phyloP scores from a whole-genome alignment of 2,888 invertebrate species.

The Drosophila paucipuncta region DNA sequence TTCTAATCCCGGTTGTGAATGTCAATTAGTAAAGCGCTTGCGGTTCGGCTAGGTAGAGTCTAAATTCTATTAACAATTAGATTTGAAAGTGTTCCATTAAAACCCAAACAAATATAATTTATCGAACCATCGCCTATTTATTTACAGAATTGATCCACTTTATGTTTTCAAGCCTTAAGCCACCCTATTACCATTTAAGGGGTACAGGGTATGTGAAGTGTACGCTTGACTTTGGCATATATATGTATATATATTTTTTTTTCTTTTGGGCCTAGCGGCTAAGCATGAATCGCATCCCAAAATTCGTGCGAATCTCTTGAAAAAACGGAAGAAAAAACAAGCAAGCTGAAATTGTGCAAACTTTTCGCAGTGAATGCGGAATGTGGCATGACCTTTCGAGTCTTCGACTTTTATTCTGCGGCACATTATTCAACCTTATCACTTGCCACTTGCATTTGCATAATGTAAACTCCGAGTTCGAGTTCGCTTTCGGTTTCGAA shows the following conservation, averaged over 20 bases:
- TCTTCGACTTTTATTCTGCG: not conserved
- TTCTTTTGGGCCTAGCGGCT: conserved; percentile 5
- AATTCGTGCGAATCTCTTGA: conserved; percentile 44
- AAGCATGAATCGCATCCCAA: conserved; percentile 15
- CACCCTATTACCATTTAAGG: not conserved
- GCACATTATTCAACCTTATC: conserved; percentile 30
- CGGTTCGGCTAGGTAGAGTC: not conserved
- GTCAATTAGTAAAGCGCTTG: not conserved
- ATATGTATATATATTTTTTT: not conserved
- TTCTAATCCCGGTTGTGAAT: not conserved
- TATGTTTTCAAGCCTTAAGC: not conserved
- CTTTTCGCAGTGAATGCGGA: conserved; percentile 41
- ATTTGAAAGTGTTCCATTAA: not conserved
- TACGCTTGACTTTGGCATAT: not conserved
- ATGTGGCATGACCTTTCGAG: conserved; percentile 46
- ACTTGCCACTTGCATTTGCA: conserved; percentile 32
- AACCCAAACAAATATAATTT: not conserved
- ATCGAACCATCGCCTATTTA: not conserved
- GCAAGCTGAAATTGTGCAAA: conserved; percentile 38
- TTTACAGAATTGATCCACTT: not conserved
- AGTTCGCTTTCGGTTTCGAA: conserved; percentile 11
- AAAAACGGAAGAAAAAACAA: conserved; percentile 8
- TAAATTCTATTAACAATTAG: not conserved
- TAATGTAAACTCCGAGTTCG: conserved; percentile 1
- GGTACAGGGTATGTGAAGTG: conserved; percentile 25